Percentiles rank a stretch among this genome's conserved stretches.
Evolutionary conservation across 2,797 vertebrate species (phyloP).

Genomic region (Syndactyla subalaris): DNA sequence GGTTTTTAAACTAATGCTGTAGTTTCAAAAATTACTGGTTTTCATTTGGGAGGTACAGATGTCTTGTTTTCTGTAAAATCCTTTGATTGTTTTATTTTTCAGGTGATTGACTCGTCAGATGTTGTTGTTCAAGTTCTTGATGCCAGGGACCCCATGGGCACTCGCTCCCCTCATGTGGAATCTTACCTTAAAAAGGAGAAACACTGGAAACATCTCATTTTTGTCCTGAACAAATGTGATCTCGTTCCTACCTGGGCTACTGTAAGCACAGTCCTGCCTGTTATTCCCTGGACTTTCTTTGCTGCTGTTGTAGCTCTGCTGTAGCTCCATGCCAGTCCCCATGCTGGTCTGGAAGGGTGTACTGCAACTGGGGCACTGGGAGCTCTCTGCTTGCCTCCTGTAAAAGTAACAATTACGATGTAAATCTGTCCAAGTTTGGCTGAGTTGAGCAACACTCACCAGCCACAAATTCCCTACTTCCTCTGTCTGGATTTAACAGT

Average conservation of each 20-base stretch:
- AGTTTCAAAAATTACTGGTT: not conserved
- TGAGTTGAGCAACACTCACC: not conserved
- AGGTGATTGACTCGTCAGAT: conserved; percentile 98
- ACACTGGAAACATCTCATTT: conserved; percentile 96
- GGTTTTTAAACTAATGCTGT: not conserved
- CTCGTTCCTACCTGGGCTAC: conserved; percentile 97
- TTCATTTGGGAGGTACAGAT: not conserved
- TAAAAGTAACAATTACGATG: not conserved
- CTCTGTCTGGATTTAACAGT: conserved; percentile 11
- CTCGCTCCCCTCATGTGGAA: conserved; percentile 94
- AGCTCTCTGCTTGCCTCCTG: conserved; percentile 13
- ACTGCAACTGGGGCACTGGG: not conserved
- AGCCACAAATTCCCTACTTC: conserved; percentile 34
- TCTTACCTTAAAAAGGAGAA: conserved; percentile 95
- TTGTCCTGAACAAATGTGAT: conserved; percentile 98
- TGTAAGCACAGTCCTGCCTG: conserved; percentile 76
- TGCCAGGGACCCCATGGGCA: conserved; percentile 93
- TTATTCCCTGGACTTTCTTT: not conserved
- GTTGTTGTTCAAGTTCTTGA: conserved; percentile 97
- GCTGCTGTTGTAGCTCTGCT: not conserved
- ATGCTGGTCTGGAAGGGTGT: not conserved
- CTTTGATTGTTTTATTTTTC: not conserved
- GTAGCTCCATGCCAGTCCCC: not conserved
- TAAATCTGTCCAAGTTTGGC: conserved; percentile 5
- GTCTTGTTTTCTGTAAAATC: not conserved